Conservation (phyloP, 1,140 invertebrate genomes). For the Apis dorsata region DNA sequence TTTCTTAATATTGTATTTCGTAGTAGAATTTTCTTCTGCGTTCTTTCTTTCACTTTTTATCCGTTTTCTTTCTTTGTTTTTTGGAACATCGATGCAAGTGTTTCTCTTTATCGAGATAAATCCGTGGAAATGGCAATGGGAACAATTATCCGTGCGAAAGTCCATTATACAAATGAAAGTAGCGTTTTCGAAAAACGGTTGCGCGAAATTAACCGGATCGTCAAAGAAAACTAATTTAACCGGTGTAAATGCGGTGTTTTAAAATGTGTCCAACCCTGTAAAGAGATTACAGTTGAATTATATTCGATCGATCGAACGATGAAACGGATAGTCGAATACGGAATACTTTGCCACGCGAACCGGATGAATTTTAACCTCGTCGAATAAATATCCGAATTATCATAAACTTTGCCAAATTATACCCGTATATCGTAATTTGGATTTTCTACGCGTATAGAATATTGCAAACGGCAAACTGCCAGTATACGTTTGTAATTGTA, state of each 20-base stretch:
- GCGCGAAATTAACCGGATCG: neutral
- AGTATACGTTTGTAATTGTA: too few species aligned
- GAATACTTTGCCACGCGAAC: too few species aligned
- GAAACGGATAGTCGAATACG: neutral
- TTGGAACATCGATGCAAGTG: neutral
- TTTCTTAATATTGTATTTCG: constrained; percentile 2
- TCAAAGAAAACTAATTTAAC: neutral
- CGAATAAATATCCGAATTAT: too few species aligned
- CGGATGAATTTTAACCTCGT: too few species aligned
- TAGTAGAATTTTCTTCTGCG: neutral
- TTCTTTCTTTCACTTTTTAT: neutral
- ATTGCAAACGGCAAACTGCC: too few species aligned
- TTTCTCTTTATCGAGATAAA: neutral
- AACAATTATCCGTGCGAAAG: neutral
- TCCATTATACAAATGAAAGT: neutral
- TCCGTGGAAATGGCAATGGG: neutral
- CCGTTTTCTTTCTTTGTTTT: neutral
- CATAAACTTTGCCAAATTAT: too few species aligned
- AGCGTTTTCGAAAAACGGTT: neutral
- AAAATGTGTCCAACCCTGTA: neutral
- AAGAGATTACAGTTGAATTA: neutral
- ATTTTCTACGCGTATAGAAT: too few species aligned
- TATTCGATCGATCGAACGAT: neutral
- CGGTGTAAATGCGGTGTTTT: neutral
- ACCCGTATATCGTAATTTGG: too few species aligned